phyloP scores from a whole-genome alignment of 2,113 vertebrate species.

The Origma solitaria region DNA sequence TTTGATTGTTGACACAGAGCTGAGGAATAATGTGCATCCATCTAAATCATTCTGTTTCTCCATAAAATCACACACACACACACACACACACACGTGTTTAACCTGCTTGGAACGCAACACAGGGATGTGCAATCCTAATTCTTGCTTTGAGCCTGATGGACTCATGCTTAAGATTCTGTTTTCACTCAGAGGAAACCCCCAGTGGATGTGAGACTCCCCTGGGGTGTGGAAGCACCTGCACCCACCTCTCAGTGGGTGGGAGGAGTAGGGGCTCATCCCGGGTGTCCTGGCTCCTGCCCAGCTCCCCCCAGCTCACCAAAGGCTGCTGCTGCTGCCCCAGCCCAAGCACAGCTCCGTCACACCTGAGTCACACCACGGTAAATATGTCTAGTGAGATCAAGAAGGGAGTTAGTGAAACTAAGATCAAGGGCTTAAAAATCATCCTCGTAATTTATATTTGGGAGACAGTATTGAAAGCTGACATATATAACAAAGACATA shows the following conservation, averaged over 20 bases:
- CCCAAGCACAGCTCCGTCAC: background rate
- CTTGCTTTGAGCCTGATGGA: background rate
- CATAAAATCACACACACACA: background rate
- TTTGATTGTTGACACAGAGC: constrained; percentile 45
- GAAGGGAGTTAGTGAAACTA: background rate
- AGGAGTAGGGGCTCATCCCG: fast-evolving
- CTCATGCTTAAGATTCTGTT: background rate
- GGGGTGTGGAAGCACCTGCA: fast-evolving
- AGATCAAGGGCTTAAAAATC: background rate
- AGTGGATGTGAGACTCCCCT: background rate
- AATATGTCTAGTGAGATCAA: background rate
- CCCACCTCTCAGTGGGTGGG: fast-evolving
- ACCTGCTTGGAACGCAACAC: background rate
- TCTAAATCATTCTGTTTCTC: constrained; percentile 1
- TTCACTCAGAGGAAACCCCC: background rate
- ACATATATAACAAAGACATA: background rate
- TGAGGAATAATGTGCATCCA: background rate
- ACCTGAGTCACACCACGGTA: fast-evolving
- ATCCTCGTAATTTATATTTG: background rate
- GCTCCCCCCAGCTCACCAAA: fast-evolving
- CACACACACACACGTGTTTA: background rate
- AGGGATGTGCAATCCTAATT: background rate
- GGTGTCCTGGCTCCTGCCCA: background rate
- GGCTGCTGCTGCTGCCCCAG: background rate
- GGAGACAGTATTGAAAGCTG: background rate